Evolutionary conservation across 1,140 invertebrate genomes (phyloP), one percentile per base, ranked within the genome.

Genomic region (Zaprionus ornatus): DNA sequence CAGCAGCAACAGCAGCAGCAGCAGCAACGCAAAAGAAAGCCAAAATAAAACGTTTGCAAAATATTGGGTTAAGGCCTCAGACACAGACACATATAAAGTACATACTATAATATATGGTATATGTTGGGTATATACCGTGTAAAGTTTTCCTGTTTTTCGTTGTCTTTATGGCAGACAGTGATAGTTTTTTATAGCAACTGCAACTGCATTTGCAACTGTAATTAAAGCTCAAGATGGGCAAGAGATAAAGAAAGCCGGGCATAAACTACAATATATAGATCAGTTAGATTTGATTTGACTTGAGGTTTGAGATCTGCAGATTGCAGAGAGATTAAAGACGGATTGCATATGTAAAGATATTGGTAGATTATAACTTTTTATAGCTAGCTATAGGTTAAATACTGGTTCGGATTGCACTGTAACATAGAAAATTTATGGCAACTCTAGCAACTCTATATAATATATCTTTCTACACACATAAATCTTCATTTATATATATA

Each of bases 101-200:
- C 42, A 19, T 17, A 45, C n/a, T n/a, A n/a, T n/a, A n/a, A n/a
- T n/a, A n/a, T n/a, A n/a, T n/a, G n/a, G n/a, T 37, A 15, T 40
- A 40, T n/a, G 37, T 40, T 2, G 2, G 9, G 37, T 48, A 45
- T 21, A 10, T 82, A 79, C 74, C 52, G 68, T 87, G 79, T 57
- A 69, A 87, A 82, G 76, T 63, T 56, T 56, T 32, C 55, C 17
- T 13, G 29, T 57, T 57, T 62, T 54, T 37, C 4, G 13, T 7
- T n/a, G 37, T n/a, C 37, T 40, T 40, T 40, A 40, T 40, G 37
- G 37, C 37, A n/a, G 13, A 15, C 15, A 40, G 37, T 25, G n/a
- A 2, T 19, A 42, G 25, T 17, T 63, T 60, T 45, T 68, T 60
- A 48, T 45, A 67, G 40, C 65, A 48, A 59, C 42, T 32, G 64